Percentiles rank a stretch among this genome's conserved stretches.
These are phyloP conservation scores for Myotis vivesi DNA, from an alignment of 2,797 vertebrate genomes.

Conservation along the genomic window DNA sequence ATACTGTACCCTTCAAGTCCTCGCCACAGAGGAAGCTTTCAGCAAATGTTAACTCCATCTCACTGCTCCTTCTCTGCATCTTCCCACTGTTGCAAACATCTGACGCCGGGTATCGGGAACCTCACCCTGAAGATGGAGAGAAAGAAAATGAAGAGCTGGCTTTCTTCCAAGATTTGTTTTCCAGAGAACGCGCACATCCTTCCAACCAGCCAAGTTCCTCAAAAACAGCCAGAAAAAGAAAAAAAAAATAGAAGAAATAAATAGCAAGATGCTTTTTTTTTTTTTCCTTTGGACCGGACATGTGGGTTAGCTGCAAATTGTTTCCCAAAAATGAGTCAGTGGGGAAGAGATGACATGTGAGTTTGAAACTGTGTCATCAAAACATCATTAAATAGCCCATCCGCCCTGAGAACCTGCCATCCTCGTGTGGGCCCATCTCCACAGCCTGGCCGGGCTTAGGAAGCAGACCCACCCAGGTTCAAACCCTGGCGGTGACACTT, in stretches of 20 bases:
- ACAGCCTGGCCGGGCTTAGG: background rate
- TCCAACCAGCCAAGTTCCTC: slow-evolving; percentile 24
- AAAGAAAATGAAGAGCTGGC: background rate
- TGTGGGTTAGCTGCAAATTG: background rate
- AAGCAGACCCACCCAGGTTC: background rate
- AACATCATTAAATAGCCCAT: background rate
- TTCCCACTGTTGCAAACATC: background rate
- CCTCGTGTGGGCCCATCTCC: background rate
- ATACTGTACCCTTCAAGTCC: background rate
- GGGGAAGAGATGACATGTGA: background rate
- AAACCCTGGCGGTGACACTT: no score
- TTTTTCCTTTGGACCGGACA: background rate
- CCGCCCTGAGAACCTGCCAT: fast-evolving
- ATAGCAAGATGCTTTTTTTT: slow-evolving; percentile 23
- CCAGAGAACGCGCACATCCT: background rate
- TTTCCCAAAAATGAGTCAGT: slow-evolving; percentile 14
- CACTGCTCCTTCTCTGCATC: background rate
- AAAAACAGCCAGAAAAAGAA: slow-evolving; percentile 4
- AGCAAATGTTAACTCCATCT: background rate
- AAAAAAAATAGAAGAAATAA: background rate
- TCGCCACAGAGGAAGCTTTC: background rate
- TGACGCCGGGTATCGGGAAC: background rate
- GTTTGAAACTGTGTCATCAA: background rate
- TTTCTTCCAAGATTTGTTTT: background rate
- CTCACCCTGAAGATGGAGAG: background rate